phyloP scores from a whole-genome alignment of 2,113 vertebrate species.

The Thunnus thynnus region DNA sequence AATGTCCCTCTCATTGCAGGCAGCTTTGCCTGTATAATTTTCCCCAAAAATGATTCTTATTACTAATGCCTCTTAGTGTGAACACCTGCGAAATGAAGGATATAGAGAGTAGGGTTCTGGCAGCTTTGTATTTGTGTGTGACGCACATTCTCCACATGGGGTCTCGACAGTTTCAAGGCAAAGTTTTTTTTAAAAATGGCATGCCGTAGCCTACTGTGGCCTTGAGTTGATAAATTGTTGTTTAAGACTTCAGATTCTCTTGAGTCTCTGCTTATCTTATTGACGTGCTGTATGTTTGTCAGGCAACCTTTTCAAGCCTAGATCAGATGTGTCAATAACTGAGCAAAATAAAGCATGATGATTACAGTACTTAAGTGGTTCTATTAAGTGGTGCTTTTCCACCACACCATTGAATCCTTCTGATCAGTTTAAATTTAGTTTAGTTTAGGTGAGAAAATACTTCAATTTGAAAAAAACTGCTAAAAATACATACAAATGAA shows the following conservation, averaged over 20 bases:
- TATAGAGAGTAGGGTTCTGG: conserved; percentile 35
- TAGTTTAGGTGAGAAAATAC: neutral
- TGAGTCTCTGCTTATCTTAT: neutral
- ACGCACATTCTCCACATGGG: conserved; percentile 27
- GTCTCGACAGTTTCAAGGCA: conserved; percentile 33
- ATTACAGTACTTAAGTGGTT: no score
- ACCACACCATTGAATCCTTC: no score
- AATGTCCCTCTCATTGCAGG: conserved; percentile 10
- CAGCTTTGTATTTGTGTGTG: conserved; percentile 38
- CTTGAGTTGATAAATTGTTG: conserved; percentile 42
- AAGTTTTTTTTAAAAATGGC: conserved; percentile 36
- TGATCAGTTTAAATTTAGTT: neutral
- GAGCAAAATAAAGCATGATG: no score
- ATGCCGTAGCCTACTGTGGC: conserved; percentile 9
- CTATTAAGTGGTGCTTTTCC: no score
- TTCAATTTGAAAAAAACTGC: neutral
- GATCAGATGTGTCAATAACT: neutral
- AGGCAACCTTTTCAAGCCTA: neutral
- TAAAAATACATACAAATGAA: neutral
- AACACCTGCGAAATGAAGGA: conserved; percentile 45
- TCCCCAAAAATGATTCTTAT: conserved; percentile 31
- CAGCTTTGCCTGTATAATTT: conserved; percentile 15
- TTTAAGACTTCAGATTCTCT: conserved; percentile 10
- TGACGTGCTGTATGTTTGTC: neutral
- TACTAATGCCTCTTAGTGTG: conserved; percentile 34